Conservation (phyloP, 35 echinoderm and acorn worm genomes). For the Ophioderma brevispina region DNA sequence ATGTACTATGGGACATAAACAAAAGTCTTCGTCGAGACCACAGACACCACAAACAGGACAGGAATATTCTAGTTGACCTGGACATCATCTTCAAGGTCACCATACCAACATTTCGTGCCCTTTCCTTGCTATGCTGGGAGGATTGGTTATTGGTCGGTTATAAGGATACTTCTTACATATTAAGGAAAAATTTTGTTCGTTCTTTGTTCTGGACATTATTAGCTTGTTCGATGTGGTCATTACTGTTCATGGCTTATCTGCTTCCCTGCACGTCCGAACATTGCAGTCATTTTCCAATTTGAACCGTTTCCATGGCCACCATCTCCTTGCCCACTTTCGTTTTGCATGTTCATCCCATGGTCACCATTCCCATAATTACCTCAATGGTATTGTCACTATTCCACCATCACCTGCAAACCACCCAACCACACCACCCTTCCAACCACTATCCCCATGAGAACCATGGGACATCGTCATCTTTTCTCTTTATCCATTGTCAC, state of each 20-base stretch:
- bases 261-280: neutral
- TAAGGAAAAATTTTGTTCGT: constrained; percentile 6
- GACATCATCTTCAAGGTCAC: constrained; percentile 58
- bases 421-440: neutral
- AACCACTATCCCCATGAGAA: constrained; percentile 13
- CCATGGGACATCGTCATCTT: constrained; percentile 57
- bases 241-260: neutral
- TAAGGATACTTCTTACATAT: neutral
- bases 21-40: constrained; percentile 79
- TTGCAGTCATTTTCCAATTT: neutral
- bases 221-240: neutral
- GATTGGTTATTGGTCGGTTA: neutral
- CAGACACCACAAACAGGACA: constrained; percentile 78
- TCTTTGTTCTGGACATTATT: neutral
- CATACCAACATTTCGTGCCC: neutral
- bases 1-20: constrained; percentile 68
- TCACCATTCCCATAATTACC: constrained; percentile 7
- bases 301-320: neutral
- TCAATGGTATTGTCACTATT: constrained; percentile 13
- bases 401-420: constrained; percentile 31
- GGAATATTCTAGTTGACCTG: constrained; percentile 77
- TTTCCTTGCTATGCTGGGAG: neutral
- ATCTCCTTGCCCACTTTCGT: constrained; percentile 28
- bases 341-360: constrained; percentile 18
- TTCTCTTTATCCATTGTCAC: constrained; percentile 26